Evolutionary conservation across 2,113 vertebrate species (phyloP).

Genomic region (Lophura nycthemera): DNA sequence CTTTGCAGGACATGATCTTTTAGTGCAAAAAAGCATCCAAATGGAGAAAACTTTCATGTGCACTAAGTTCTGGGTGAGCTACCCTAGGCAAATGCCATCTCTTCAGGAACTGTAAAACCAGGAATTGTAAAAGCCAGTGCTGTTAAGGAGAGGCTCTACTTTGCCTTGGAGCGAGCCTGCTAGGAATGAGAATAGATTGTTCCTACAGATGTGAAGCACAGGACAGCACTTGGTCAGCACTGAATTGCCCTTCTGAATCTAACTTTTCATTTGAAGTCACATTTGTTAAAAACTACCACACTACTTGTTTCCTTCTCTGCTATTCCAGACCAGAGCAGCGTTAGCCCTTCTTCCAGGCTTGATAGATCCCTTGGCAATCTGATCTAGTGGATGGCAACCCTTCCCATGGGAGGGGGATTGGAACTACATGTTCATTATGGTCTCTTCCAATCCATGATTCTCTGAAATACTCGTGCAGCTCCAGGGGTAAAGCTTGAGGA

Average conservation of each 20-base stretch:
- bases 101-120: background rate
- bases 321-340: background rate
- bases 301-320: background rate
- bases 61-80: conserved; percentile 58
- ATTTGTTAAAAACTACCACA: background rate
- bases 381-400: background rate
- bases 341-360: background rate
- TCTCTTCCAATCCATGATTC: background rate
- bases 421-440: background rate
- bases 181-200: background rate
- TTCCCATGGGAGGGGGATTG: background rate
- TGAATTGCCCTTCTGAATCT: background rate
- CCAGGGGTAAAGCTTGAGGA: background rate
- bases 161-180: background rate
- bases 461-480: background rate
- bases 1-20: background rate
- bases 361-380: background rate
- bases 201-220: background rate
- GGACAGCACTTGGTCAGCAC: background rate
- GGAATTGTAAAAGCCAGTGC: background rate
- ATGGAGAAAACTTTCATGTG: conserved; percentile 58
- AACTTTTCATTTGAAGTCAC: background rate
- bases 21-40: conserved; percentile 28
- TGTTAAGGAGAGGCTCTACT: rapidly evolving
- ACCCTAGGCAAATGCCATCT: background rate